phyloP scores from a whole-genome alignment of 2,797 vertebrate genomes.

The Hybognathus amarus region DNA sequence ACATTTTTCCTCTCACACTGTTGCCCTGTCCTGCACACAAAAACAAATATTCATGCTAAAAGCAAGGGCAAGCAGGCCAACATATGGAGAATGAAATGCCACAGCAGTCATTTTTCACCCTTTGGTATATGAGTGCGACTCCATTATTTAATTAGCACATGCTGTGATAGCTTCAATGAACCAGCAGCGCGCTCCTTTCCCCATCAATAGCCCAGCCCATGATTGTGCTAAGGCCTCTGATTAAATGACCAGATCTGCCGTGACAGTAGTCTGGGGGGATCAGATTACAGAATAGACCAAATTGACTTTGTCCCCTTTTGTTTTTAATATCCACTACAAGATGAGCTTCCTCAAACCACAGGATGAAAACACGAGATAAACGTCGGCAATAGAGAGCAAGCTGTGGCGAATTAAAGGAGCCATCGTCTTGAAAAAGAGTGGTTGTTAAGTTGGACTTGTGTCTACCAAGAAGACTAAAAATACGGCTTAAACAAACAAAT shows the following conservation, averaged over 20 bases:
- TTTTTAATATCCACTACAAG: slow-evolving; percentile 51
- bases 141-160: slow-evolving; percentile 63
- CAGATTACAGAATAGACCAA: slow-evolving; percentile 53
- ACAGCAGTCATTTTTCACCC: slow-evolving; percentile 65
- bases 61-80: slow-evolving; percentile 26
- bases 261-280: slow-evolving; percentile 45
- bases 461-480: slow-evolving; percentile 3
- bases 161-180: slow-evolving; percentile 63
- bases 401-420: slow-evolving; percentile 30
- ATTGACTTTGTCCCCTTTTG: slow-evolving; percentile 52
- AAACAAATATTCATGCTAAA: slow-evolving; percentile 37
- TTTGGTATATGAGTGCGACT: slow-evolving; percentile 54
- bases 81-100: slow-evolving; percentile 62
- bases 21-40: not conserved
- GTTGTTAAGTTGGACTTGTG: not conserved
- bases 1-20: not conserved
- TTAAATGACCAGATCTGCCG: slow-evolving; percentile 57
- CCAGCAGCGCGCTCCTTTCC: slow-evolving; percentile 44
- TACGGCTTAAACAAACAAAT: slow-evolving; percentile 26
- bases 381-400: not conserved
- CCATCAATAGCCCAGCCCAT: slow-evolving; percentile 30
- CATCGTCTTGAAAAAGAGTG: slow-evolving; percentile 14
- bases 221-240: slow-evolving; percentile 47
- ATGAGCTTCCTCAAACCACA: slow-evolving; percentile 21
- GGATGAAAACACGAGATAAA: slow-evolving; percentile 34